A percentile compares a stretch with the other conserved stretches of the same genome.
These are phyloP conservation scores for Margarornis squamiger DNA, from an alignment of 2,797 vertebrate genomes.

Conservation along the genomic window DNA sequence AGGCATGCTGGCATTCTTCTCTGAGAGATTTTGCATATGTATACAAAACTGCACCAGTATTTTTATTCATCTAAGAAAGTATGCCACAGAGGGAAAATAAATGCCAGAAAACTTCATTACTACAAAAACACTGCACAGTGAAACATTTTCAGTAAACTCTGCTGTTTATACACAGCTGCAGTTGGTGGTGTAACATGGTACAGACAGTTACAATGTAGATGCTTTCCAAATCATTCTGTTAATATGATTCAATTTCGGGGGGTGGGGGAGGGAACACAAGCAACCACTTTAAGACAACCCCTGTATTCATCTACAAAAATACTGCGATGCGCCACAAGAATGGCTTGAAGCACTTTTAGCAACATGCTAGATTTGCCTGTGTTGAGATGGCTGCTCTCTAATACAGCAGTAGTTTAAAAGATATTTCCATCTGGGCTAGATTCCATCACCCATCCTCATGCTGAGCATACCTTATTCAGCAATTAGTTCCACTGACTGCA, in stretches of 20 bases:
- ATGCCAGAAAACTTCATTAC: background rate
- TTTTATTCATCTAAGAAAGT: background rate
- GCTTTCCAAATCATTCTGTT: background rate
- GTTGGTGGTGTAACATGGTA: background rate
- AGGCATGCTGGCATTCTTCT: background rate
- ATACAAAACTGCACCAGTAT: background rate
- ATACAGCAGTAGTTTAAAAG: background rate
- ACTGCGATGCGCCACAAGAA: background rate
- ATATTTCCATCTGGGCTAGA: constrained; percentile 29
- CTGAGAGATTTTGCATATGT: background rate
- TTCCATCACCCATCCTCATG: constrained; percentile 22
- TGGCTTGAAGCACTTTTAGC: background rate
- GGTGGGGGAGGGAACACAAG: background rate
- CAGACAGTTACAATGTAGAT: background rate
- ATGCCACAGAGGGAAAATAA: background rate
- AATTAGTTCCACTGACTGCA: constrained; percentile 55
- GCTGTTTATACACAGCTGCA: background rate
- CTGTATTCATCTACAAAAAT: background rate
- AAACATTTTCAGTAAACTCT: background rate
- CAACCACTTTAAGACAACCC: background rate
- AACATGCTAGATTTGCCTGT: background rate
- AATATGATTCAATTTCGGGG: background rate
- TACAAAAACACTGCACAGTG: background rate
- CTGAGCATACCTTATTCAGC: constrained; percentile 55
- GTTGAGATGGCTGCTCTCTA: background rate